Base-by-base conservation (phyloP, 1,140 invertebrate species). In the Eriosoma lanigerum region DNA sequence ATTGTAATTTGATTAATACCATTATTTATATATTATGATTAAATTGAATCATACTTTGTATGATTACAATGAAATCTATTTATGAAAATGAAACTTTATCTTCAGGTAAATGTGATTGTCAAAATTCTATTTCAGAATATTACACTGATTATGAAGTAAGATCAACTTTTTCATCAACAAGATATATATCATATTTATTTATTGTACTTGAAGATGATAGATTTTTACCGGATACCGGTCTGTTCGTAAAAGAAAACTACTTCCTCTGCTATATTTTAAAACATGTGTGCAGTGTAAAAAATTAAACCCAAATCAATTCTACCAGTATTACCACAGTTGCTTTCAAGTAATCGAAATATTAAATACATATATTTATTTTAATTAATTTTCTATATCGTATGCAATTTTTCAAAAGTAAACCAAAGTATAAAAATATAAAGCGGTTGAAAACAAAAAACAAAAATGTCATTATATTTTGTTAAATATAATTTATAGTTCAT, bases 301-400 rank as follows among this genome's bases (percentile, higher is more conserved):
- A 50, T 1, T 17, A 70, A 68, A 70, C 17, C 0, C 21, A 3
- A 70, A 70, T n/a, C 66, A 44, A 0, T 70, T 48, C 19, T 70
- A 26, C 26, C 66, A 70, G 48, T 70, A 26, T 50, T 70, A 44
- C 48, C 12, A 12, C 15, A 24, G 0, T 24, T 68, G 64, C 24
- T 68, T 68, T 24, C 5, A 8, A 68, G 64, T 68, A 48, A 68
- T n/a, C n/a, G n/a, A n/a, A n/a, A n/a, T n/a, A n/a, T n/a, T n/a
- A n/a, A n/a, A n/a, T n/a, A n/a, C n/a, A n/a, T n/a, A n/a, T n/a
- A n/a, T n/a, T n/a, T n/a, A n/a, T n/a, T n/a, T n/a, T n/a, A n/a
- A n/a, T n/a, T n/a, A n/a, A n/a, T n/a, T n/a, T n/a, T n/a, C n/a
- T n/a, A n/a, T n/a, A n/a, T n/a, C n/a, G n/a, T n/a, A n/a, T n/a